A percentile compares a stretch with the other conserved stretches of the same genome.
These are phyloP conservation scores for Regulus satrapa DNA, from an alignment of 2,113 vertebrate genomes.

Conservation along the genomic window DNA sequence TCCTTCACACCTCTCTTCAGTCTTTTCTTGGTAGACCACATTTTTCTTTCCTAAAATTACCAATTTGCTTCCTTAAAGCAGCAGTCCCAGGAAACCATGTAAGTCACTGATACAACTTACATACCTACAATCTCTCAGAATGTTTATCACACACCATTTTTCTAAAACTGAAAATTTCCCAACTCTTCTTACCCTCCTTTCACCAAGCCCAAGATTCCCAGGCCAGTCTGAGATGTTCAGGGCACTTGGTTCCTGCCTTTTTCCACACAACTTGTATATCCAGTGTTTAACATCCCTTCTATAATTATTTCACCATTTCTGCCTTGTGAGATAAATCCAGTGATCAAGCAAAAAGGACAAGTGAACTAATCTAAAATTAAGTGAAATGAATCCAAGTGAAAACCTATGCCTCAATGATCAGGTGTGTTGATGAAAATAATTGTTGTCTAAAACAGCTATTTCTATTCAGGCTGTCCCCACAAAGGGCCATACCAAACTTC, in stretches of 20 bases:
- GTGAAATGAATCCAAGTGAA: background rate
- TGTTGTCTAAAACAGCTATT: background rate
- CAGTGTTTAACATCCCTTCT: background rate
- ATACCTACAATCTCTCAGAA: background rate
- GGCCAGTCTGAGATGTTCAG: background rate
- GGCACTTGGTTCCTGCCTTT: background rate
- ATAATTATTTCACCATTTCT: background rate
- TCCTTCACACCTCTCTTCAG: background rate
- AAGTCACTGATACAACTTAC: background rate
- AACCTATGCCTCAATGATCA: rapidly evolving
- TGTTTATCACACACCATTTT: background rate
- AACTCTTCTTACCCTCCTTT: background rate
- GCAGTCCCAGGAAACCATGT: background rate
- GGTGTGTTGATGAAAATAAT: background rate
- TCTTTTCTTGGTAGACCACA: background rate
- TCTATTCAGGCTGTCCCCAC: background rate
- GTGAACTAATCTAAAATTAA: too few relatives aligned
- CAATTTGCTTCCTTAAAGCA: background rate
- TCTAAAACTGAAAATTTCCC: background rate
- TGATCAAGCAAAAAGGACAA: background rate
- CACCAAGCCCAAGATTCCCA: background rate
- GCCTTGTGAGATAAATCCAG: background rate
- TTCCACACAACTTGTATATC: background rate
- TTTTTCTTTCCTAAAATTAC: background rate
- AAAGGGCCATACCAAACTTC: background rate